Evolutionary conservation across 2,797 vertebrate genomes (phyloP).

Genomic region (Danio albolineatus): DNA sequence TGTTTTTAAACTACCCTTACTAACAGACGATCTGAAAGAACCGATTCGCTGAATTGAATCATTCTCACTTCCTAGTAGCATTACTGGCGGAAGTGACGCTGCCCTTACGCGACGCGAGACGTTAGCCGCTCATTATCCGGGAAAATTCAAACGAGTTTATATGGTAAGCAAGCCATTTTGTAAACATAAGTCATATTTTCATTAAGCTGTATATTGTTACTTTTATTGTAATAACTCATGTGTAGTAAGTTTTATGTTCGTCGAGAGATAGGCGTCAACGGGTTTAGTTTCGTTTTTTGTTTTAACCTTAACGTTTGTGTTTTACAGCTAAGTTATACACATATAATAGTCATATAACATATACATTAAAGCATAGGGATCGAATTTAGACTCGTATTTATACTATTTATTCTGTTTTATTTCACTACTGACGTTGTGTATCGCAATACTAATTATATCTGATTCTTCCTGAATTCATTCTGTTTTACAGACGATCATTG

Average conservation of each 20-base stretch:
- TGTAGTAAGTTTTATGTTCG: not conserved
- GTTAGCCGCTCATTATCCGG: conserved; percentile 26
- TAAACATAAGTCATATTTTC: not conserved
- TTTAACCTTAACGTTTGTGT: not conserved
- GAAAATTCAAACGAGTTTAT: conserved; percentile 49
- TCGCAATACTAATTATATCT: not conserved
- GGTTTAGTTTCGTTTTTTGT: not conserved
- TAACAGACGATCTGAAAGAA: not conserved
- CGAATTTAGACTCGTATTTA: not conserved
- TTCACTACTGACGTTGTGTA: not conserved
- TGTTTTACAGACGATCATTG: not conserved
- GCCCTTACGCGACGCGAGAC: not conserved
- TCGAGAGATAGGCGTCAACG: not conserved
- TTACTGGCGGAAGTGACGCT: conserved; percentile 47
- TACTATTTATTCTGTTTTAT: not conserved
- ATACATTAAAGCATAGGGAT: not conserved
- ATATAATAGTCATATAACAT: too few relatives aligned
- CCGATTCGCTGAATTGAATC: not conserved
- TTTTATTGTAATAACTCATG: not conserved
- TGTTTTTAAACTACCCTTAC: too few relatives aligned
- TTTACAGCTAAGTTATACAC: not conserved
- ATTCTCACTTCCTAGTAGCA: not conserved
- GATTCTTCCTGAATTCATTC: not conserved
- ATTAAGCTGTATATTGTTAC: not conserved
- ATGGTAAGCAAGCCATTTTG: not conserved